phyloP scores from a whole-genome alignment of 2,888 invertebrate species.

The Clistopyga incitator region DNA sequence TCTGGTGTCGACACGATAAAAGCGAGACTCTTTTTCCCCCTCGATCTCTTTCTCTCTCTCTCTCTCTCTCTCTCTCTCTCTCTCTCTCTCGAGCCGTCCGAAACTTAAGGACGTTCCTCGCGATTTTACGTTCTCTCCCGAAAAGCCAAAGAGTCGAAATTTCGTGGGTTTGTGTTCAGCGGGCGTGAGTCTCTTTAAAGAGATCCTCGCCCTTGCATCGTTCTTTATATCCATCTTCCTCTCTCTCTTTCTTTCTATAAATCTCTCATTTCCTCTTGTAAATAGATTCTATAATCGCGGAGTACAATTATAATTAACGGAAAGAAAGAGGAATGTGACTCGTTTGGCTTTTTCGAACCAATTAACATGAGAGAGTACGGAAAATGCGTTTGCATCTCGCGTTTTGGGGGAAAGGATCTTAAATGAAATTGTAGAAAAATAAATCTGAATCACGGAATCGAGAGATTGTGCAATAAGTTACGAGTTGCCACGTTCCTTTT shows the following conservation, averaged over 20 bases:
- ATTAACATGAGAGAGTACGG: constrained; percentile 17
- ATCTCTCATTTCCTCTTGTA: constrained; percentile 57
- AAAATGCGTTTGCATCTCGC: constrained; percentile 7
- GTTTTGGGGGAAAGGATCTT: constrained; percentile 4
- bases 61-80: constrained; percentile 11
- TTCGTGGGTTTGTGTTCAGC: constrained; percentile 37
- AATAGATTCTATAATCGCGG: constrained; percentile 49
- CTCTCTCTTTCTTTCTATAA: constrained; percentile 9
- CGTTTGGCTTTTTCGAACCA: neutral
- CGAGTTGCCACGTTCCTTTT: constrained; percentile 26
- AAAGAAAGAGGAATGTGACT: constrained; percentile 43
- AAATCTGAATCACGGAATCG: neutral
- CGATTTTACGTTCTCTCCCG: constrained; percentile 19
- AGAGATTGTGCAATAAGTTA: constrained; percentile 44
- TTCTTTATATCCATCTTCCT: constrained; percentile 45
- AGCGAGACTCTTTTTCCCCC: neutral
- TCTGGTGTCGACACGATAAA: constrained; percentile 43
- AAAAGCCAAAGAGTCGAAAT: constrained; percentile 38
- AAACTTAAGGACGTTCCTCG: constrained; percentile 22
- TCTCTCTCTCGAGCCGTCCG: constrained; percentile 21
- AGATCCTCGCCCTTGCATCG: constrained; percentile 2
- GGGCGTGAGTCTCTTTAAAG: constrained; percentile 4
- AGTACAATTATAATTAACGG: constrained; percentile 51
- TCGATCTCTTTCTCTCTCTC: neutral
- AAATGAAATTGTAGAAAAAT: constrained; percentile 6